Evolutionary conservation across 2,797 vertebrate genomes (phyloP).

Genomic region (Otus scops): DNA sequence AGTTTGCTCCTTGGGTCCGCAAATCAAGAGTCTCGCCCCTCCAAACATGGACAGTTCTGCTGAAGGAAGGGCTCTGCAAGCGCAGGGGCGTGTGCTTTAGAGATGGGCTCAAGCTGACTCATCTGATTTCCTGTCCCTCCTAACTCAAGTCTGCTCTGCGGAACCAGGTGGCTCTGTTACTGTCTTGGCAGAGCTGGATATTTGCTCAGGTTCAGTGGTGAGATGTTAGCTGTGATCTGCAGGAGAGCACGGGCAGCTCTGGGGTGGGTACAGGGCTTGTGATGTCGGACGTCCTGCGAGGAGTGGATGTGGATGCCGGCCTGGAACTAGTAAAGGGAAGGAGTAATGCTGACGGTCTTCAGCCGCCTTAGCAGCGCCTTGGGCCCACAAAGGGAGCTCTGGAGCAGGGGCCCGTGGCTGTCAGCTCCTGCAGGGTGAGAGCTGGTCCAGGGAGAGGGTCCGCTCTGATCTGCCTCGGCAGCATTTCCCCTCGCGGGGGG

Average conservation of each 20-base stretch:
- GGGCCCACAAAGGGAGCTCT: accelerated
- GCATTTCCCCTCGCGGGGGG: neutral
- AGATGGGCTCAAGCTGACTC: neutral
- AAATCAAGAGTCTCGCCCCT: accelerated
- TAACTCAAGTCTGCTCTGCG: accelerated
- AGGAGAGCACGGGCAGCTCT: neutral
- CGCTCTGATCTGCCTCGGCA: accelerated
- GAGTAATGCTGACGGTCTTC: no score
- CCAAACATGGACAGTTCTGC: accelerated
- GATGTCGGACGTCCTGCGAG: accelerated
- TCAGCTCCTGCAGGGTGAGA: neutral
- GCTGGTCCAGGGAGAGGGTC: neutral
- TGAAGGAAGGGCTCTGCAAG: neutral
- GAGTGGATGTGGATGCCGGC: no score
- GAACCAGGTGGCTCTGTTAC: neutral
- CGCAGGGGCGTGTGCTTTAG: neutral
- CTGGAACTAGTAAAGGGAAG: neutral
- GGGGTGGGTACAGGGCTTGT: neutral
- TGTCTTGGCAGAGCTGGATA: neutral
- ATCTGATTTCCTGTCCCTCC: neutral
- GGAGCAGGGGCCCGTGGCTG: neutral
- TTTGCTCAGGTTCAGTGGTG: neutral
- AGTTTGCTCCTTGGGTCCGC: neutral
- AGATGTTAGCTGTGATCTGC: accelerated
- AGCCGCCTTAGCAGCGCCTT: neutral